Conservation (phyloP, 1,140 invertebrate genomes). For the Riptortus pedestris region DNA sequence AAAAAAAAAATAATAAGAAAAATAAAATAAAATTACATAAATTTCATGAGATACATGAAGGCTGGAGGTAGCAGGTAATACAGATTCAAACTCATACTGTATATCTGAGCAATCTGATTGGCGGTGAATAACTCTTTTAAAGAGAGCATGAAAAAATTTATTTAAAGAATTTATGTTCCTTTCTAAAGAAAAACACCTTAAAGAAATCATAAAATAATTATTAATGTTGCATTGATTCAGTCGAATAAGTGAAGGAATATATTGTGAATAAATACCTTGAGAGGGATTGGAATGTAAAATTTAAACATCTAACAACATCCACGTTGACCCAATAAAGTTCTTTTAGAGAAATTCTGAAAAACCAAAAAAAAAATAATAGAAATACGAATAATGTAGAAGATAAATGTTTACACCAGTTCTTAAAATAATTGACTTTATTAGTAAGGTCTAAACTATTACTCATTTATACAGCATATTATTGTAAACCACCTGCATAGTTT, state of each 20-base stretch:
- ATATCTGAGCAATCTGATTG: not conserved
- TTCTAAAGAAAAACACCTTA: slow-evolving; percentile 39
- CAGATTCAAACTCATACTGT: slow-evolving; percentile 36
- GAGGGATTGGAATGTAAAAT: slow-evolving; percentile 44
- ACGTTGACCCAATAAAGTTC: slow-evolving; percentile 40
- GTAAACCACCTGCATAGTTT: too few relatives aligned
- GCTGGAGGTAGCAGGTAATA: slow-evolving; percentile 42
- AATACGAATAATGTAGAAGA: too few relatives aligned
- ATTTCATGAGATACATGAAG: slow-evolving; percentile 56
- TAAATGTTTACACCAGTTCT: too few relatives aligned
- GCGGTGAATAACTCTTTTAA: slow-evolving; percentile 28
- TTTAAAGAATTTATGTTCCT: slow-evolving; percentile 40
- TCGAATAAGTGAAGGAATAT: not conserved
- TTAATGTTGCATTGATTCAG: not conserved
- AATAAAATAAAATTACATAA: slow-evolving; percentile 1
- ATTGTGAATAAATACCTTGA: slow-evolving; percentile 28
- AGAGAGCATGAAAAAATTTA: slow-evolving; percentile 45
- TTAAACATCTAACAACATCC: slow-evolving; percentile 41
- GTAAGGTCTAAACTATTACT: too few relatives aligned
- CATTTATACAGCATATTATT: too few relatives aligned
- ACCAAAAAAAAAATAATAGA: not conserved
- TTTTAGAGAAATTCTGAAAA: slow-evolving; percentile 32
- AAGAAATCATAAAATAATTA: slow-evolving; percentile 28
- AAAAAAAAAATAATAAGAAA: slow-evolving; percentile 16
- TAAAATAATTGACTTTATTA: too few relatives aligned